phyloP scores from a whole-genome alignment of 2,113 vertebrate species.

The Laticauda colubrina region DNA sequence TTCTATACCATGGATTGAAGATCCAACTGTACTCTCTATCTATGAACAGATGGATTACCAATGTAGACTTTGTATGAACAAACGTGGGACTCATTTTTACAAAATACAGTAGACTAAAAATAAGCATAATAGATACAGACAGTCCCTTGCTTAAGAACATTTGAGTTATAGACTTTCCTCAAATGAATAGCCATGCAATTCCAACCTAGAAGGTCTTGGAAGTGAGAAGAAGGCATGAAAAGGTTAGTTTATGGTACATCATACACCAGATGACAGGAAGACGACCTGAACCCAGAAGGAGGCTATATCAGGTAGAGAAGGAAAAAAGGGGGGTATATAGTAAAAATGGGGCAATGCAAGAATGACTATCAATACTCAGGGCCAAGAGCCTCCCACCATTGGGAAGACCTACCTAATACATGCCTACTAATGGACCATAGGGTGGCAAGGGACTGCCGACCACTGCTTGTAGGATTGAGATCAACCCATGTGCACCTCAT shows the following conservation, averaged over 20 bases:
- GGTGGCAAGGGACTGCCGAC: no score
- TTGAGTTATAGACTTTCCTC: not conserved
- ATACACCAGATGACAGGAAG: not conserved
- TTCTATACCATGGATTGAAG: not conserved
- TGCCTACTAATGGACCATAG: no score
- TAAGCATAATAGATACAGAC: not conserved
- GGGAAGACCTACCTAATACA: not conserved
- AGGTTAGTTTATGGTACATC: not conserved
- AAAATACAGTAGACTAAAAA: not conserved
- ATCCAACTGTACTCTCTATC: not conserved
- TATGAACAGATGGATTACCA: not conserved
- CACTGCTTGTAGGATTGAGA: not conserved
- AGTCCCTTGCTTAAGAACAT: not conserved
- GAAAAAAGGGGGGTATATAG: not conserved
- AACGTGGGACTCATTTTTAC: not conserved
- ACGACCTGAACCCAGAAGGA: not conserved
- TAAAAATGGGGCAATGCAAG: not conserved
- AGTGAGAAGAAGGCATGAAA: not conserved
- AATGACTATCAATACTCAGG: not conserved
- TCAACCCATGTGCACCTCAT: not conserved
- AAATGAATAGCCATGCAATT: not conserved
- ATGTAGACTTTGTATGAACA: not conserved
- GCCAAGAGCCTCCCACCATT: not conserved
- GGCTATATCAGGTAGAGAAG: not conserved
- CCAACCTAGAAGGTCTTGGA: not conserved